These are phyloP conservation scores for Polymixis flavicincta DNA, from an alignment of 2,888 invertebrate genomes.

Conservation along the genomic window DNA sequence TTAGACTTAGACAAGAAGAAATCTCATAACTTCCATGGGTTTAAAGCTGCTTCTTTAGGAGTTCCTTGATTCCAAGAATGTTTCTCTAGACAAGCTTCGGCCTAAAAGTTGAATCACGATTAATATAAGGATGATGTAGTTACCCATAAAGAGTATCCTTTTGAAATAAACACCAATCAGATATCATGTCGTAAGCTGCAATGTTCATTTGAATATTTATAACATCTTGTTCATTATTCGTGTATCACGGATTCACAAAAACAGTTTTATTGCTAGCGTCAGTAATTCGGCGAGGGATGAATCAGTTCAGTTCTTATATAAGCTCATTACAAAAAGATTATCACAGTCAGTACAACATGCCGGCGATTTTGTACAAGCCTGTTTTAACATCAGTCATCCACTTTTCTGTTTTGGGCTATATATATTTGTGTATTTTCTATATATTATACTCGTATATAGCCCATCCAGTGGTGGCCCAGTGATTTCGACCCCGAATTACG, in stretches of 20 bases:
- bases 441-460: too few species aligned
- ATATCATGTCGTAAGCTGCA: background rate
- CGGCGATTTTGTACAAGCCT: background rate
- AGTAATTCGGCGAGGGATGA: constrained; percentile 2
- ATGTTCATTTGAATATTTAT: background rate
- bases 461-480: too few species aligned
- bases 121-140: too few species aligned
- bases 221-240: background rate
- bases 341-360: background rate
- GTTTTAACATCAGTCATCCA: background rate
- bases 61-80: background rate
- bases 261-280: constrained; percentile 6
- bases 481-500: too few species aligned
- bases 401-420: background rate
- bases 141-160: background rate
- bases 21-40: too few species aligned
- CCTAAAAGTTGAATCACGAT: background rate
- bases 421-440: too few species aligned
- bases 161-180: background rate
- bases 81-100: too few species aligned
- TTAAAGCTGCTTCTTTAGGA: background rate
- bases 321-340: background rate
- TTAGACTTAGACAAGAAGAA: background rate
- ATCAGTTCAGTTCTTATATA: constrained; percentile 14
- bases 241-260: constrained; percentile 20